These are phyloP conservation scores for Thalassarche chlororhynchos DNA, from an alignment of 2,113 vertebrate species.

Conservation along the genomic window DNA sequence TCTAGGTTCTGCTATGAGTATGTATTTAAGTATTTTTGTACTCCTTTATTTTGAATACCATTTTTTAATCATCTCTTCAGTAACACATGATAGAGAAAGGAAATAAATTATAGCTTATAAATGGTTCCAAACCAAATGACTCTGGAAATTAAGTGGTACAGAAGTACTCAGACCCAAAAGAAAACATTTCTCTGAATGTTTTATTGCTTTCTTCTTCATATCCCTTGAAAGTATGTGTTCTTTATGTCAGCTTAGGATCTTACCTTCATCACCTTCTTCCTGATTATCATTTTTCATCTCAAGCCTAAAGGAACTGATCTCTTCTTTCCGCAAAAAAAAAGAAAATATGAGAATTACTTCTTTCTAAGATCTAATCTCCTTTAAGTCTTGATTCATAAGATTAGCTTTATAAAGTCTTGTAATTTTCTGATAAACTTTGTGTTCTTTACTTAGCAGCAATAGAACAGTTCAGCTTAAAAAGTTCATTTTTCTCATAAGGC, in stretches of 20 bases:
- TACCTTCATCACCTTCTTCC: not conserved
- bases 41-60: not conserved
- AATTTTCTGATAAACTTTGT: not conserved
- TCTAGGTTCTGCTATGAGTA: not conserved
- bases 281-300: not conserved
- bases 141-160: not conserved
- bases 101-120: not conserved
- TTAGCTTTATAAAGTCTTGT: not conserved
- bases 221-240: not conserved
- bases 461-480: not conserved
- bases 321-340: not conserved
- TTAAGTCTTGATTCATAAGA: not conserved
- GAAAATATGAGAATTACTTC: not conserved
- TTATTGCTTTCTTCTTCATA: not conserved
- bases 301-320: not conserved
- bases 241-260: not conserved
- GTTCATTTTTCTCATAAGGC: not conserved
- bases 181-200: not conserved
- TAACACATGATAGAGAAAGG: not conserved
- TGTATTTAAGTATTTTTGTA: not conserved
- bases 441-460: not conserved
- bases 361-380: not conserved
- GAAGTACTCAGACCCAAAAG: not conserved
- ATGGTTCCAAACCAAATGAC: not conserved
- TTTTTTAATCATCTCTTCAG: not conserved